These are phyloP conservation scores for Emmelina monodactyla DNA, from an alignment of 2,888 invertebrate genomes.

Conservation along the genomic window DNA sequence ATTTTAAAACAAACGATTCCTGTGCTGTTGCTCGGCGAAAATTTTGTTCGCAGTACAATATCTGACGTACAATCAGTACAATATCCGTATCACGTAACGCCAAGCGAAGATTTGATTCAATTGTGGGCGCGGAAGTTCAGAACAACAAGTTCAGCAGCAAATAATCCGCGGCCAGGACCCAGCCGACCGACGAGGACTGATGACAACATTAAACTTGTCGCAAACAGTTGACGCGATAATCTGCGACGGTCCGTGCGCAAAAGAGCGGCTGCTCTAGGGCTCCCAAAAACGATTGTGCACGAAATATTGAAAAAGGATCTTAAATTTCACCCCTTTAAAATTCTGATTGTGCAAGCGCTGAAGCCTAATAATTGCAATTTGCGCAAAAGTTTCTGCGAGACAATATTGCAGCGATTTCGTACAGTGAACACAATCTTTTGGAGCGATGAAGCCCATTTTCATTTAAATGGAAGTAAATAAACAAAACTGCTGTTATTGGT, in stretches of 20 bases:
- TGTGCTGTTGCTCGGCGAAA: neutral
- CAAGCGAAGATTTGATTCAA: neutral
- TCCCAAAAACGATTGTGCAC: slow-evolving; percentile 1
- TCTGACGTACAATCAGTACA: neutral
- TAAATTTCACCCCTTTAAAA: slow-evolving; percentile 2
- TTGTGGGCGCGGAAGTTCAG: neutral
- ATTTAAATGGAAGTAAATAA: slow-evolving; percentile 12
- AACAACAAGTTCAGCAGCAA: neutral
- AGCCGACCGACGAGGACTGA: slow-evolving; percentile 1
- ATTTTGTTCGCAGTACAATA: slow-evolving; percentile 1
- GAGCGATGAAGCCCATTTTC: neutral
- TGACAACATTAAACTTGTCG: neutral
- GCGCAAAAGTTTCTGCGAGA: neutral
- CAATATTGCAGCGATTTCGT: neutral
- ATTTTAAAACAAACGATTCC: slow-evolving; percentile 5
- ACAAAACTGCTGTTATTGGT: slow-evolving; percentile 16
- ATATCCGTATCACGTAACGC: too few species aligned
- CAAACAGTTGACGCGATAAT: neutral
- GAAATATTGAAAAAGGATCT: neutral
- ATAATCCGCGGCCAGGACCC: neutral
- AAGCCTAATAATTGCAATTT: neutral
- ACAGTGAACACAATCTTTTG: neutral
- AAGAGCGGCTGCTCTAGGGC: slow-evolving; percentile 1
- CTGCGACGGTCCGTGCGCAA: neutral
- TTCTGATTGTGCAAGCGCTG: slow-evolving; percentile 3